A percentile compares a stretch with the other conserved stretches of the same genome.
These are phyloP conservation scores for Mustelus asterias DNA, from an alignment of 2,113 vertebrate species.

Conservation along the genomic window DNA sequence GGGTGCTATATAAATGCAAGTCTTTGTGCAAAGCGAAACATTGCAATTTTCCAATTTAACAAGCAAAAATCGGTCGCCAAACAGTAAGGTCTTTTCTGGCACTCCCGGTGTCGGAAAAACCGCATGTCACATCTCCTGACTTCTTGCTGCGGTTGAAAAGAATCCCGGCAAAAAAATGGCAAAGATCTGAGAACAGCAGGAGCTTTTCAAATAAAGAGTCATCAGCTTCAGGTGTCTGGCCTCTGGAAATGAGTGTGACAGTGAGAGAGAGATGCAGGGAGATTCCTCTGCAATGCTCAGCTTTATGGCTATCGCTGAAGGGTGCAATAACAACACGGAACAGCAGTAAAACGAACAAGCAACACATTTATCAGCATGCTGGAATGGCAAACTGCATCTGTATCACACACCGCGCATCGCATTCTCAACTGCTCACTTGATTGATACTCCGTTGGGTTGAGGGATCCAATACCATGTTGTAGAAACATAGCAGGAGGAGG, in stretches of 20 bases:
- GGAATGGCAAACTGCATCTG: background rate
- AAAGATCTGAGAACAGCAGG: background rate
- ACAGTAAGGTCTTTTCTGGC: no score
- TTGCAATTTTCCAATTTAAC: background rate
- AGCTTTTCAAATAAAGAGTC: background rate
- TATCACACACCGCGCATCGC: background rate
- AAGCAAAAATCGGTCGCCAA: no score
- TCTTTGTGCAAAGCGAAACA: background rate
- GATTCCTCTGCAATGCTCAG: background rate
- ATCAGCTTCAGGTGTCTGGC: background rate
- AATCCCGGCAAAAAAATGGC: background rate
- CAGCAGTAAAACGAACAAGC: background rate
- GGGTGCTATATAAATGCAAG: background rate
- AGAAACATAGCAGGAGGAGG: no score
- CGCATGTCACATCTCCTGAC: no score
- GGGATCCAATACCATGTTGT: no score
- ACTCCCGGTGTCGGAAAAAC: no score
- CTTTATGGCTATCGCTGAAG: background rate
- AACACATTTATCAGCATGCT: background rate
- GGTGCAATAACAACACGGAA: background rate
- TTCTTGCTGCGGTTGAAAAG: background rate
- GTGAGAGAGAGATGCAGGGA: background rate
- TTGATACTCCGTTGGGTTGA: background rate
- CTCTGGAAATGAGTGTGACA: background rate
- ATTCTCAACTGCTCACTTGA: background rate